Evolutionary conservation across 2,888 invertebrate species (phyloP).

Genomic region (Thera obeliscata): DNA sequence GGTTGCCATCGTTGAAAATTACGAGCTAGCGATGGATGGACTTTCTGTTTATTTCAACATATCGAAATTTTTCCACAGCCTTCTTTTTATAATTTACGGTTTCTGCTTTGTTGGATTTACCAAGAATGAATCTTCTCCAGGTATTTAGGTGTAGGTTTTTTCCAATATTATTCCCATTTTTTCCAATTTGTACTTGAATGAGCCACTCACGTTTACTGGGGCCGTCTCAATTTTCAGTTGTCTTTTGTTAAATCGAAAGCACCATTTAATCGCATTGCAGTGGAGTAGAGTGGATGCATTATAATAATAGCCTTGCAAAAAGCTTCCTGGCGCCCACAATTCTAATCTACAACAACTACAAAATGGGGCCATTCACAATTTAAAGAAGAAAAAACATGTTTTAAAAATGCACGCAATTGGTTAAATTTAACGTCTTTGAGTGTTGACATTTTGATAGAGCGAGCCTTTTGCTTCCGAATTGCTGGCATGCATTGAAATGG

Average conservation of each 20-base stretch:
- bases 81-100: neutral
- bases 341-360: neutral
- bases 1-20: slow-evolving; percentile 28
- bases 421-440: slow-evolving; percentile 31
- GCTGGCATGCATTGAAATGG: slow-evolving; percentile 28
- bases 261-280: neutral
- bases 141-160: too few species aligned
- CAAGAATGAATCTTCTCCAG: too few species aligned
- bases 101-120: too few species aligned
- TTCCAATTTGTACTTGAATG: too few species aligned
- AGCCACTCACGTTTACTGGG: neutral
- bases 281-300: neutral
- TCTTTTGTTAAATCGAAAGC: too few species aligned
- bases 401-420: slow-evolving; percentile 2
- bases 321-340: neutral
- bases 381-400: neutral
- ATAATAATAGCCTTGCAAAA: neutral
- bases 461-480: slow-evolving; percentile 28
- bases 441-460: slow-evolving; percentile 31
- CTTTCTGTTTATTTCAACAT: slow-evolving; percentile 13
- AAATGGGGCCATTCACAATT: neutral
- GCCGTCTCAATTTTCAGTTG: neutral
- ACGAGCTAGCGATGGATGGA: slow-evolving; percentile 9
- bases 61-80: slow-evolving; percentile 2
- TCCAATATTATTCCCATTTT: too few species aligned